Percentiles rank a stretch among this genome's conserved stretches.
These are phyloP conservation scores for Chrysina gloriosa DNA, from an alignment of 2,888 invertebrate genomes.

Conservation along the genomic window DNA sequence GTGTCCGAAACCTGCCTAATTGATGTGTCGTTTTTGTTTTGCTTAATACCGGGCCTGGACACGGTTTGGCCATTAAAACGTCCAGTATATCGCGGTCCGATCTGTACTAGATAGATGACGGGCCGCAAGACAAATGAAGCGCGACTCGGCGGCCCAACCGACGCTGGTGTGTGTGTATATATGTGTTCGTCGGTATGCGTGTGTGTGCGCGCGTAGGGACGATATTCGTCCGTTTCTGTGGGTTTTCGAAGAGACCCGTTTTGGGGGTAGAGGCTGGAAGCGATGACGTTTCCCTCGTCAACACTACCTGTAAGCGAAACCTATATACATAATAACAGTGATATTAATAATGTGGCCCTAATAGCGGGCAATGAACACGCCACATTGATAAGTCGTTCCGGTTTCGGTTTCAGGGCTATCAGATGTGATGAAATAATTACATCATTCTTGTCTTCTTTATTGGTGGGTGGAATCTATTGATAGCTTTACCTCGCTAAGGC, in stretches of 20 bases:
- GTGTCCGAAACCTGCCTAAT: constrained; percentile 70
- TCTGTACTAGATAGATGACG: constrained; percentile 72
- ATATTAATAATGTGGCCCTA: constrained; percentile 14
- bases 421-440: no score
- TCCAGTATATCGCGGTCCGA: constrained; percentile 72
- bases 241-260: not conserved
- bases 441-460: no score
- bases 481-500: no score
- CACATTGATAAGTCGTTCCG: constrained; percentile 53
- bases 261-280: constrained; percentile 10
- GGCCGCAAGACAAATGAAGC: constrained; percentile 67
- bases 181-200: constrained; percentile 4
- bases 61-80: constrained; percentile 79
- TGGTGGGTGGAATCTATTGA: no score
- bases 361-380: constrained; percentile 52
- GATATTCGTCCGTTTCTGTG: constrained; percentile 8
- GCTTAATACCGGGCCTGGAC: constrained; percentile 72
- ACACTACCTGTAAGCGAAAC: constrained; percentile 39
- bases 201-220: constrained; percentile 11
- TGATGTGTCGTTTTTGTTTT: constrained; percentile 78
- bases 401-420: constrained; percentile 48
- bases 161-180: constrained; percentile 38
- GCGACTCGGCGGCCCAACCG: constrained; percentile 49
- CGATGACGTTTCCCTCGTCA: constrained; percentile 47
- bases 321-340: constrained; percentile 37